Percentiles rank a stretch among this genome's conserved stretches.
Conservation (phyloP, 35 echinoderm and acorn worm species). For the Chiridota heheva region DNA sequence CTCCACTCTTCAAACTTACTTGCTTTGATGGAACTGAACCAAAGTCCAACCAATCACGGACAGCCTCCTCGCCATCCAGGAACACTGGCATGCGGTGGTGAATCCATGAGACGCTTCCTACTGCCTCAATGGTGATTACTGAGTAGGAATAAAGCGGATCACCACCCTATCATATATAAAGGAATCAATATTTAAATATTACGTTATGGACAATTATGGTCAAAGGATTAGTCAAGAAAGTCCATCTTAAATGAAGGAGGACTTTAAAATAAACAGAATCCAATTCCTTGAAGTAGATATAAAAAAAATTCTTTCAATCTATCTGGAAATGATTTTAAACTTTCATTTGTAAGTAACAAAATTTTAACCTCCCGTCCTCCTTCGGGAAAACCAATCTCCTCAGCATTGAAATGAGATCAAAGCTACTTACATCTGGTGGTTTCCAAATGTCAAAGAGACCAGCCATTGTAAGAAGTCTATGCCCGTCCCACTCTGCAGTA, state of each 20-base stretch:
- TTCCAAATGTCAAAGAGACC: slow-evolving; percentile 89
- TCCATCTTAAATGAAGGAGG: too few species aligned
- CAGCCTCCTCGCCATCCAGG: slow-evolving; percentile 78
- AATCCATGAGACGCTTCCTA: slow-evolving; percentile 65
- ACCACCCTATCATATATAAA: slow-evolving; percentile 48
- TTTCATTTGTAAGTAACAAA: not conserved
- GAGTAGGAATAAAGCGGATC: slow-evolving; percentile 78
- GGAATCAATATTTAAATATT: not conserved
- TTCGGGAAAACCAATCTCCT: not conserved
- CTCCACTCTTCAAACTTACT: too few species aligned
- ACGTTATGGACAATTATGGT: not conserved
- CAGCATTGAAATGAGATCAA: not conserved
- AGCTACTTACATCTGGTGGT: slow-evolving; percentile 61
- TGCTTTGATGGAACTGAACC: slow-evolving; percentile 54
- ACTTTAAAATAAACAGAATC: too few species aligned
- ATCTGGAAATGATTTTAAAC: not conserved
- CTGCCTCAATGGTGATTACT: slow-evolving; percentile 75
- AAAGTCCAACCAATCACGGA: slow-evolving; percentile 86
- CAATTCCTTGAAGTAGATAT: not conserved
- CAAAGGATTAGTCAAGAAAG: not conserved
- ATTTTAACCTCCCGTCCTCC: not conserved
- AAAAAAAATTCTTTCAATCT: not conserved
- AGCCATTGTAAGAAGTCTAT: slow-evolving; percentile 86
- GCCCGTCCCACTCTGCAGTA: slow-evolving; percentile 67
- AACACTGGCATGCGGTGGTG: slow-evolving; percentile 93